Conservation (phyloP, 2,797 vertebrate species). For the Adelosebastes latens region DNA sequence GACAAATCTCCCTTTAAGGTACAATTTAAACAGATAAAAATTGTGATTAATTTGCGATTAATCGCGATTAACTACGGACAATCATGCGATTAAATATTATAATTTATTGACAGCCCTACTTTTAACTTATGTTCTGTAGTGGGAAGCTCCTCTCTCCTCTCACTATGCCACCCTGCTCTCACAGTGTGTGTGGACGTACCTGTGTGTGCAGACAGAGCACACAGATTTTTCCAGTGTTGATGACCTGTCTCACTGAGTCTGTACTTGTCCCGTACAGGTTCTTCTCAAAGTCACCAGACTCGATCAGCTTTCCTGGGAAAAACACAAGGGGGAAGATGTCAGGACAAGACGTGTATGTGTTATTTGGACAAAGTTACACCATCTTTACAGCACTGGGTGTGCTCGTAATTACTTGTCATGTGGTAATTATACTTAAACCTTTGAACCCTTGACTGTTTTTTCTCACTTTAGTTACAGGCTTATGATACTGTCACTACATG, state of each 20-base stretch:
- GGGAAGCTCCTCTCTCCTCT: background rate
- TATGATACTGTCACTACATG: background rate
- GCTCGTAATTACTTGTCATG: background rate
- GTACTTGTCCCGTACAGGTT: slow-evolving; percentile 96
- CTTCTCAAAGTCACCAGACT: slow-evolving; percentile 96
- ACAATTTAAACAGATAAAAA: no score
- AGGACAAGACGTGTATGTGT: background rate
- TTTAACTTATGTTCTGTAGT: background rate
- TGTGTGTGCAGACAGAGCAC: slow-evolving; percentile 95
- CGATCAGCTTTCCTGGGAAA: slow-evolving; percentile 90
- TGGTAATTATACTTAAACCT: background rate
- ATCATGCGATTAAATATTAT: no score
- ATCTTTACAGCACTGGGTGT: background rate
- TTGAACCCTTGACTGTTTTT: background rate
- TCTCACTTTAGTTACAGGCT: background rate
- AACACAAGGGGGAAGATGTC: no score
- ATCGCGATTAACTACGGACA: no score
- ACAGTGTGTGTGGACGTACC: slow-evolving; percentile 74
- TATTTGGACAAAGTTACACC: background rate
- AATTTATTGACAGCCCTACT: background rate
- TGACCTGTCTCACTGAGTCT: slow-evolving; percentile 95
- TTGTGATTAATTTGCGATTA: no score
- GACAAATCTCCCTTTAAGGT: no score
- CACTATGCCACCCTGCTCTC: background rate
- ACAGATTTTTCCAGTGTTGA: slow-evolving; percentile 98